Percentiles rank a stretch among this genome's conserved stretches.
Conservation (phyloP, 2,888 invertebrate species). For the Caenorhabditis sulstoni region DNA sequence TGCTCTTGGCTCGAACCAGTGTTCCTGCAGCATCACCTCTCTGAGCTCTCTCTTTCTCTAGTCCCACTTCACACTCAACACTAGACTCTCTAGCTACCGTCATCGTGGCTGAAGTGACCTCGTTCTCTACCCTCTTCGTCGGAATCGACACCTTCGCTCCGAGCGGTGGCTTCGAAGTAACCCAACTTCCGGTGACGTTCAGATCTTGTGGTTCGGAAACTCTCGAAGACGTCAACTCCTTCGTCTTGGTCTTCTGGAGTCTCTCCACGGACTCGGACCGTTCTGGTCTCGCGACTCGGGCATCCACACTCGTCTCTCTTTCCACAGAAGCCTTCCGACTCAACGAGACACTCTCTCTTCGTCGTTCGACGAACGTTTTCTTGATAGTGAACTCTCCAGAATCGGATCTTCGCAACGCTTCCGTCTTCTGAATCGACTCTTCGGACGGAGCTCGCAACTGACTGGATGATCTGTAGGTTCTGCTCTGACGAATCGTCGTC, state of each 20-base stretch:
- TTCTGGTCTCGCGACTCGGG: slow-evolving; percentile 21
- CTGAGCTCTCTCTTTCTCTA: slow-evolving; percentile 42
- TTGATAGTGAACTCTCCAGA: slow-evolving; percentile 24
- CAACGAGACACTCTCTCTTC: slow-evolving; percentile 30
- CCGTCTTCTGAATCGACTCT: slow-evolving; percentile 33
- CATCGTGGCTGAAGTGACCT: slow-evolving; percentile 45
- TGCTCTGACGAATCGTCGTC: slow-evolving; percentile 28
- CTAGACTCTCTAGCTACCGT: slow-evolving; percentile 42
- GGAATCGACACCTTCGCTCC: slow-evolving; percentile 33
- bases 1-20: slow-evolving; percentile 50
- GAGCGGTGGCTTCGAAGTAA: slow-evolving; percentile 35
- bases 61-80: slow-evolving; percentile 47
- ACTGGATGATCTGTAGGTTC: slow-evolving; percentile 44
- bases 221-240: slow-evolving; percentile 7
- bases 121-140: slow-evolving; percentile 43
- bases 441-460: slow-evolving; percentile 47
- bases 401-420: slow-evolving; percentile 42
- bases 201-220: slow-evolving; percentile 18
- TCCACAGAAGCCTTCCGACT: slow-evolving; percentile 41
- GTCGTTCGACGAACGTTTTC: slow-evolving; percentile 22
- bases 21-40: slow-evolving; percentile 41
- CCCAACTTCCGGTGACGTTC: slow-evolving; percentile 32
- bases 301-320: slow-evolving; percentile 45
- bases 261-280: slow-evolving; percentile 23
- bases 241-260: slow-evolving; percentile 14